Base-by-base conservation (phyloP, 2,888 invertebrate species). In the Lycaena phlaeas region DNA sequence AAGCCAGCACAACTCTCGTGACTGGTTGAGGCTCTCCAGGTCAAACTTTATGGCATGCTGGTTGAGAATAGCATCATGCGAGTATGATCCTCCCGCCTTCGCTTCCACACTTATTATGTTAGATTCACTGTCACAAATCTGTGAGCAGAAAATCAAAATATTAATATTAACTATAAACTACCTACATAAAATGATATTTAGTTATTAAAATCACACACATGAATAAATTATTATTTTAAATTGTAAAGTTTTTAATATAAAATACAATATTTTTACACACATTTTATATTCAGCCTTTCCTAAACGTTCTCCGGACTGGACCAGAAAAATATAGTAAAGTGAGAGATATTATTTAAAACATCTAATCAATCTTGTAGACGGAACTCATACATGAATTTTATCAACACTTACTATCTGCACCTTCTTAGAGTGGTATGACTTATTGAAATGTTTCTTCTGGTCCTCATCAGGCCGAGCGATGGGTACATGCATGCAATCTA, bases 371-470 rank as follows among this genome's bases (percentile, higher is more conserved):
- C n/a, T n/a, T n/a, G n/a, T n/a, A n/a, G n/a, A n/a, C n/a, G n/a
- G n/a, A n/a, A n/a, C n/a, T n/a, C n/a, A n/a, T n/a, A n/a, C n/a
- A n/a, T n/a, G n/a, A n/a, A n/a, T n/a, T n/a, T n/a, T 22, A 22
- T n/a, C 15, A 15, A 31, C 38, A 74, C 82, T 76, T 46, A 82
- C 81, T 57, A 82, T 63, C 48, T 82, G 81, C 2, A 70, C 82
- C 56, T 82, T 82, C 52, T 81, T 79, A 11, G 81, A 81, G 53
- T 82, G 82, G 30, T 72, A 81, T 1, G 81, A 81, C 48, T 81
- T 81, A 45, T 82, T 82, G 53, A 77, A 81, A 46, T 81, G 79
- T 36, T 57, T 62, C 57, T 81, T 81, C 44, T 72, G 75, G 46
- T 81, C 75, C 3, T 75, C 73, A 1, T 78, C 75, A 0, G 81